Percentiles rank a stretch among this genome's conserved stretches.
Conservation (phyloP, 2,113 vertebrate genomes). For the Alaudala cheleensis region DNA sequence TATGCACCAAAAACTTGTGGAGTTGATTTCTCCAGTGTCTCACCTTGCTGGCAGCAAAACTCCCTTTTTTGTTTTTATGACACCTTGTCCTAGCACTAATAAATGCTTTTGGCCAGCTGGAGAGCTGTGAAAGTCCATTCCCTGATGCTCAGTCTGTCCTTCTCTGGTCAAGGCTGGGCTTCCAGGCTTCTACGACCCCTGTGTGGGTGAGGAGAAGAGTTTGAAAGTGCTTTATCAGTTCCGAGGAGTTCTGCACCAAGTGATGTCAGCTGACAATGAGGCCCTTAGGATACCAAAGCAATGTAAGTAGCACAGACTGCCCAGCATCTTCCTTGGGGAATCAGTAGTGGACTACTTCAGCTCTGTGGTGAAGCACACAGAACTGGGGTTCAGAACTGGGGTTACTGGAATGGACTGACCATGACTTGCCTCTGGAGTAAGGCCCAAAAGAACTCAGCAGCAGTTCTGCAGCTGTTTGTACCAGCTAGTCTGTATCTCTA, state of each 20-base stretch:
- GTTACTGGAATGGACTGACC: not conserved
- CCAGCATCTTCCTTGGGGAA: not conserved
- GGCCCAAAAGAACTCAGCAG: not conserved
- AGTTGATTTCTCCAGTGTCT: not conserved
- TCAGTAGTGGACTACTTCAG: not conserved
- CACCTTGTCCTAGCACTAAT: not conserved
- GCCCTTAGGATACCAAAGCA: conserved; percentile 99
- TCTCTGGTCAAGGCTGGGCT: conserved; percentile 83
- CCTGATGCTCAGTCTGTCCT: not conserved
- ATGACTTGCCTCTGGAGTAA: not conserved
- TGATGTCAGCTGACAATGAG: conserved; percentile 89
- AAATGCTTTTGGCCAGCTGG: not conserved
- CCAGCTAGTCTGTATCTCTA: not conserved
- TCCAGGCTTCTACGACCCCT: conserved; percentile 96
- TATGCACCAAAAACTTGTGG: not conserved
- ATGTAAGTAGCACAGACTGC: conserved; percentile 79
- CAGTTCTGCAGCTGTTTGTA: not conserved
- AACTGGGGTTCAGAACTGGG: not conserved
- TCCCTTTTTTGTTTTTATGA: not conserved
- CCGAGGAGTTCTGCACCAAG: conserved; percentile 95
- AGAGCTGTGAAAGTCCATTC: not conserved
- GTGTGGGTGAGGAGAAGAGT: conserved; percentile 96
- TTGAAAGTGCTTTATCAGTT: conserved; percentile 98
- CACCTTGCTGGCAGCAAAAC: not conserved
- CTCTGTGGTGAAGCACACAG: not conserved